phyloP scores from a whole-genome alignment of 2,113 vertebrate species.

The Cinclus cinclus region DNA sequence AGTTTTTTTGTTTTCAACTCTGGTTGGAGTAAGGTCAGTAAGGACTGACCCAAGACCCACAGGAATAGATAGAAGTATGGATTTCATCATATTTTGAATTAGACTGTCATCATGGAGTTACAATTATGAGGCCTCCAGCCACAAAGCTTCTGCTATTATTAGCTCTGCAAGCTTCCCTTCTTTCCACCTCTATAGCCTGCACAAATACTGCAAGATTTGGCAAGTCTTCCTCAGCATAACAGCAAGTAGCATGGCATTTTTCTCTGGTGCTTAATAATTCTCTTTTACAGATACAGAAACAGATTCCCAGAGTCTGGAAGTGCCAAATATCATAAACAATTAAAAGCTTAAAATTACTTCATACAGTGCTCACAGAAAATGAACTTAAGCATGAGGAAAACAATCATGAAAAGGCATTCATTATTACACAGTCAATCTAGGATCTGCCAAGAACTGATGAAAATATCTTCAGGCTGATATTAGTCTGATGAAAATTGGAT shows the following conservation, averaged over 20 bases:
- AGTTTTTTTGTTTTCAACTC: neutral
- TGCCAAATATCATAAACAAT: slow-evolving; percentile 38
- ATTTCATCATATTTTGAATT: slow-evolving; percentile 4
- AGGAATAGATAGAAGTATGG: neutral
- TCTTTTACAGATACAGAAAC: slow-evolving; percentile 24
- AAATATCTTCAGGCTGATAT: slow-evolving; percentile 55
- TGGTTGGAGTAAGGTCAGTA: neutral
- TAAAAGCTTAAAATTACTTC: slow-evolving; percentile 51
- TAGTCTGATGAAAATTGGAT: neutral
- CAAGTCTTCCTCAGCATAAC: slow-evolving; percentile 3
- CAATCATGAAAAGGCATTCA: slow-evolving; percentile 26
- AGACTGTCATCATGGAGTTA: neutral
- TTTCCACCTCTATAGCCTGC: neutral
- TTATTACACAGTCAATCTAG: neutral
- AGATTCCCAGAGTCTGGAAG: slow-evolving; percentile 10
- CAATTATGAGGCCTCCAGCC: neutral
- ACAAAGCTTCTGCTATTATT: slow-evolving; percentile 36
- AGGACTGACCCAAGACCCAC: neutral
- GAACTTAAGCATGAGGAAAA: neutral
- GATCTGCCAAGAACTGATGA: slow-evolving; percentile 46
- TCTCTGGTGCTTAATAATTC: slow-evolving; percentile 11
- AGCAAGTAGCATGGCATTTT: slow-evolving; percentile 21
- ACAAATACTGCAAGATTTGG: slow-evolving; percentile 30
- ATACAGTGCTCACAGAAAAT: neutral
- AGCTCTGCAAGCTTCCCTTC: neutral